Evolutionary conservation across 2,113 vertebrate genomes (phyloP).

Genomic region (Corvus cornix): DNA sequence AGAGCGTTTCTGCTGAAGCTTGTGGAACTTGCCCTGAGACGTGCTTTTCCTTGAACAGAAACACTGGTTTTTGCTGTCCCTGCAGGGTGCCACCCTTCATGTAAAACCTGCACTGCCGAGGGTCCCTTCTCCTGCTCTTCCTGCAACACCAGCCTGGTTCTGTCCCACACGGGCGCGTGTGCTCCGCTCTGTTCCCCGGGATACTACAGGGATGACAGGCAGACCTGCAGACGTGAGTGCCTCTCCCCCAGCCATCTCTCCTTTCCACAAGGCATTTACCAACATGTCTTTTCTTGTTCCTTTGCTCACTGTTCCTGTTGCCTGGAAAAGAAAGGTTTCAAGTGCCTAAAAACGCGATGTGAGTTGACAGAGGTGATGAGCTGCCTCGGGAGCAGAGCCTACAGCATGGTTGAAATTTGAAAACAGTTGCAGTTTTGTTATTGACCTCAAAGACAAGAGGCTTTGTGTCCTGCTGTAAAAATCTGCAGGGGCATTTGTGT

Average conservation of each 20-base stretch:
- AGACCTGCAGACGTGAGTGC: conserved; percentile 81
- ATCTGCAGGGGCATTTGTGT: not conserved
- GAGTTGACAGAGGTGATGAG: not conserved
- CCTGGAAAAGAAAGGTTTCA: not conserved
- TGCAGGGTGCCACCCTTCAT: conserved; percentile 88
- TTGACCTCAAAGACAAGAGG: not conserved
- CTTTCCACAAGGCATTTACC: accelerated
- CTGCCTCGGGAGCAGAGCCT: not conserved
- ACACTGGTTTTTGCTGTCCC: not conserved
- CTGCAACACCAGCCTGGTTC: conserved; percentile 70
- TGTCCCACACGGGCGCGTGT: conserved; percentile 80
- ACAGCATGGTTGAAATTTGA: not conserved
- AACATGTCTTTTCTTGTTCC: not conserved
- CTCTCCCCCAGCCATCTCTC: not conserved
- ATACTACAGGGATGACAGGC: conserved; percentile 76
- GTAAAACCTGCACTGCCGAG: conserved; percentile 76
- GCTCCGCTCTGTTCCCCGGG: conserved; percentile 75
- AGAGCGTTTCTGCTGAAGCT: not conserved
- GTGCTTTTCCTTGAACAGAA: not conserved
- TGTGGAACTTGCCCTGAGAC: not conserved
- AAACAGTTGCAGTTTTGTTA: not conserved
- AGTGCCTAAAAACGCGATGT: not conserved
- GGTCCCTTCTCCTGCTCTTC: conserved; percentile 83
- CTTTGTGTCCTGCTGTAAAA: not conserved
- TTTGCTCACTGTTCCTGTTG: not conserved